Evolutionary conservation across 2,113 vertebrate species (phyloP), one percentile per base, ranked within the genome.

Genomic region (Prunella fulvescens): DNA sequence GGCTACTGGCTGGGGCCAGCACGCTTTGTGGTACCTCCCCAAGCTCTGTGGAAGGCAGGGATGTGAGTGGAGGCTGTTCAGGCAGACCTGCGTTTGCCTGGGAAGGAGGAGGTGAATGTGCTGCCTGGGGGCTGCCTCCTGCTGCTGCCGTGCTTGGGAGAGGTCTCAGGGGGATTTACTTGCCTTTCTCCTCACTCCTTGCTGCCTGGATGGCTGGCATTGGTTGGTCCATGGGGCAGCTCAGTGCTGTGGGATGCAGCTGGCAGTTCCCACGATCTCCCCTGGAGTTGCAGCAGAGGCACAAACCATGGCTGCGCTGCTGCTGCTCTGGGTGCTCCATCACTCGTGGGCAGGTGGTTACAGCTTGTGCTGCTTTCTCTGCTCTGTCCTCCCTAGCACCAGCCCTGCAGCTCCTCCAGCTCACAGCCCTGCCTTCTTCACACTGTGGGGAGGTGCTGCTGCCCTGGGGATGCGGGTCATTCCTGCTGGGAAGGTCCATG

Each of bases 361-460:
- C 3, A 17, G 48, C 60, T 92, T 86, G 58, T 4, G 7, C 76
- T 81, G 82, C 92, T 88, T 88, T 86, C 58, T 71, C 37, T 3
- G 5, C 80, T 88, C 58, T 5, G 2, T 50, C 18, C 7, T 8
- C 17, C 31, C 51, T 0, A 1, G 54, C 24, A 7, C 0, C 0
- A 77, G 42, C 44, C 51, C 67, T 25, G 33, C 1, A 2, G 60
- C 80, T 73, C 31, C 39, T 86, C n/a, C 5, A 6, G 74, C 81
- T 86, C 6, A 1, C 3, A 5, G 44, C n/a, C 14, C 44, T 79
- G 79, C 80, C 57, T 56, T 90, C 64, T 51, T 84, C 2, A 1
- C 0, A 0, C 42, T 8, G 2, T 0, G 0, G 35, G 40, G 57
- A 9, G 61, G 62, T 45, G 67, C 44, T 4, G 14, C 44, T 53